Conservation (phyloP, 2,113 vertebrate genomes). For the Falcunculus frontatus region DNA sequence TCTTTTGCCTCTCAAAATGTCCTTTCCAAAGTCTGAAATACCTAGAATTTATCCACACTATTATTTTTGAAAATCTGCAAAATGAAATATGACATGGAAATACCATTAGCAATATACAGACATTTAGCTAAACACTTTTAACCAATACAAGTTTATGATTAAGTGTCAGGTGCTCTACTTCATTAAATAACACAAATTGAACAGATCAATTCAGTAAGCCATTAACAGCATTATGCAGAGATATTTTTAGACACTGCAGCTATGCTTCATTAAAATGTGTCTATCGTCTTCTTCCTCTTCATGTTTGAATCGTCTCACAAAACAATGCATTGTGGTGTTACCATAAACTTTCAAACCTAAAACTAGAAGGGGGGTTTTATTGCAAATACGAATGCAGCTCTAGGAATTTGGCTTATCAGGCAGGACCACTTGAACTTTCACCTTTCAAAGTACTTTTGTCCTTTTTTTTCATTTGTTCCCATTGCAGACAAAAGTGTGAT, state of each 20-base stretch:
- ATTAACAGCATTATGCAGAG: not conserved
- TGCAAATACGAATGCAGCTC: not conserved
- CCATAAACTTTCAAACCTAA: not conserved
- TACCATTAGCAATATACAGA: not conserved
- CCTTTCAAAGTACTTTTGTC: not conserved
- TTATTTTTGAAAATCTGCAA: not conserved
- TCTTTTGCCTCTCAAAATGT: slow-evolving; percentile 19
- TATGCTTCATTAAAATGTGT: not conserved
- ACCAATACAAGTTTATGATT: not conserved
- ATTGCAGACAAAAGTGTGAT: not conserved
- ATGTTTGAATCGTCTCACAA: not conserved
- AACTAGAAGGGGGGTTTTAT: not conserved
- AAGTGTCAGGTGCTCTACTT: not conserved
- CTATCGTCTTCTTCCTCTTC: not conserved
- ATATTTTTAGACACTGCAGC: not conserved
- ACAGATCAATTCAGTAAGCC: not conserved
- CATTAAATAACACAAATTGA: not conserved
- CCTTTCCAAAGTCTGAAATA: not conserved
- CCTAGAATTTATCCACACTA: not conserved
- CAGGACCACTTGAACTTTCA: not conserved
- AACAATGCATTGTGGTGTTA: not conserved
- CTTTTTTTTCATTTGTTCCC: not conserved
- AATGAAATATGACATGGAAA: not conserved
- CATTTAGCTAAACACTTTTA: not conserved
- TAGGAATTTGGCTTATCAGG: not conserved